Conservation (phyloP, 1,140 invertebrate genomes). For the Asobara japonica region DNA sequence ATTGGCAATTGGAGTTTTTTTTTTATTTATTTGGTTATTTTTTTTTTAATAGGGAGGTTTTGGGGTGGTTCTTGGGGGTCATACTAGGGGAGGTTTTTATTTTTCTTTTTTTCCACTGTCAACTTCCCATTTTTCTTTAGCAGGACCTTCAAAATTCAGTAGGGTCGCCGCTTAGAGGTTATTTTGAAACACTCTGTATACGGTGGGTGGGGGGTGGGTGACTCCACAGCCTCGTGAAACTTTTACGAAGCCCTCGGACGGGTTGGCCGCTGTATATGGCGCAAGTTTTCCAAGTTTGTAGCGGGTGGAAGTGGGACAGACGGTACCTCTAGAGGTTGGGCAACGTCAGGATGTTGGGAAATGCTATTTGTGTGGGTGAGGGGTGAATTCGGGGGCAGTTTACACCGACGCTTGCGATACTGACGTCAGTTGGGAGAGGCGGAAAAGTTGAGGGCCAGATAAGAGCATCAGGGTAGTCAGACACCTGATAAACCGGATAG, state of each 20-base stretch:
- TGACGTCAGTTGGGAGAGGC: slow-evolving; percentile 44
- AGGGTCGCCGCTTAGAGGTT: too few relatives aligned
- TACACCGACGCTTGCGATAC: slow-evolving; percentile 21
- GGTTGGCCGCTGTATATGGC: slow-evolving; percentile 32
- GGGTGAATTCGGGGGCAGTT: slow-evolving; percentile 11
- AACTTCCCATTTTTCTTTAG: too few relatives aligned
- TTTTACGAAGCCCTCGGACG: slow-evolving; percentile 50
- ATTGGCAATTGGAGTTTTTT: too few relatives aligned
- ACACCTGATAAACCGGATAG: neutral
- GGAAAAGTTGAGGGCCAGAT: slow-evolving; percentile 51
- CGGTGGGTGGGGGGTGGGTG: neutral
- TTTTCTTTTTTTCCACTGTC: too few relatives aligned
- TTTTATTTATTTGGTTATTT: too few relatives aligned
- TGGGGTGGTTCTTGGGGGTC: too few relatives aligned
- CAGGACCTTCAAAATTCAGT: too few relatives aligned
- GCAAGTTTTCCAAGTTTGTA: slow-evolving; percentile 54
- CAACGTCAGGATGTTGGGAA: slow-evolving; percentile 7
- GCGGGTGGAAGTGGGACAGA: slow-evolving; percentile 40
- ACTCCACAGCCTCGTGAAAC: slow-evolving; percentile 36
- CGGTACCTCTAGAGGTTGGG: neutral
- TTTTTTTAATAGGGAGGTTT: too few relatives aligned
- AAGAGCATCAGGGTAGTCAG: slow-evolving; percentile 41
- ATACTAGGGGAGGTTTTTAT: too few relatives aligned
- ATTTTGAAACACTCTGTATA: too few relatives aligned
- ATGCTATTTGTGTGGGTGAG: neutral